A percentile compares a stretch with the other conserved stretches of the same genome.
Conservation (phyloP, 2,888 invertebrate species). For the Alcis repandata region DNA sequence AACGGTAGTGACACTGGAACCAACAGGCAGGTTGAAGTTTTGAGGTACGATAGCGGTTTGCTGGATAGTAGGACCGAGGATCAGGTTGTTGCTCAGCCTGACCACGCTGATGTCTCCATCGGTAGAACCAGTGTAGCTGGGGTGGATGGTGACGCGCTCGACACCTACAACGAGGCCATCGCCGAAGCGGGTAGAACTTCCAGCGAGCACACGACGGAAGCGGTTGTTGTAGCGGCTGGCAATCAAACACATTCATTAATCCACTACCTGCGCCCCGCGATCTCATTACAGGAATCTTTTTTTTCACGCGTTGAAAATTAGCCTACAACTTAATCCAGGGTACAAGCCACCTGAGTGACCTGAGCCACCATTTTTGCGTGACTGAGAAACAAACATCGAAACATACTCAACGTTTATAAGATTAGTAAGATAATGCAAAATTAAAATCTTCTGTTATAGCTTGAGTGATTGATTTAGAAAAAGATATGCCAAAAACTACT, state of each 20-base stretch:
- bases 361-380: too few relatives aligned
- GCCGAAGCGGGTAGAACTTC: conserved; percentile 12
- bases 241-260: neutral
- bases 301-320: too few relatives aligned
- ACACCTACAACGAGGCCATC: conserved; percentile 5
- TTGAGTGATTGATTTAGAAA: too few relatives aligned
- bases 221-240: neutral
- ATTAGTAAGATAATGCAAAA: too few relatives aligned
- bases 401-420: too few relatives aligned
- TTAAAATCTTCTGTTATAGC: too few relatives aligned
- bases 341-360: too few relatives aligned
- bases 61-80: conserved; percentile 52
- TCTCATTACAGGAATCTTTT: too few relatives aligned
- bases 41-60: conserved; percentile 50
- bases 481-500: too few relatives aligned
- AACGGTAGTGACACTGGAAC: conserved; percentile 56
- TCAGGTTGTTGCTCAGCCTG: conserved; percentile 33
- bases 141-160: conserved; percentile 7
- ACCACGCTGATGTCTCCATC: conserved; percentile 30
- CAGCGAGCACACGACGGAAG: conserved; percentile 36
- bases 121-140: neutral
- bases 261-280: too few relatives aligned
- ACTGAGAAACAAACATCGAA: too few relatives aligned
- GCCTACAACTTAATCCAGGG: too few relatives aligned
- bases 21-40: conserved; percentile 48